These are phyloP conservation scores for Drosophila conformis DNA, from an alignment of 2,888 invertebrate genomes.

Conservation along the genomic window DNA sequence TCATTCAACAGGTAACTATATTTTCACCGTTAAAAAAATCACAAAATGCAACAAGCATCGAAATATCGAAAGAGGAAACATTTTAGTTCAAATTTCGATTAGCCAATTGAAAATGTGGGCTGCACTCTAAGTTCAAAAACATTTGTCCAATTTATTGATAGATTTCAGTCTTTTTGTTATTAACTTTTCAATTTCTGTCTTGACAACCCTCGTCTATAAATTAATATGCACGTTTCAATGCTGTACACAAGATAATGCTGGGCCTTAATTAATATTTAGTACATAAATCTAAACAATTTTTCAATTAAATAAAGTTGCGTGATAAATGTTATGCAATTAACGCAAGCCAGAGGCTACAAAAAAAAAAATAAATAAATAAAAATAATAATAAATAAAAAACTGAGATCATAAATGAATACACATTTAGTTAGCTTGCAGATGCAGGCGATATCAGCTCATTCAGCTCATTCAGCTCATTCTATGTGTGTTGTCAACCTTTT, in stretches of 20 bases:
- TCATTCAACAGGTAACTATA: slow-evolving; percentile 27
- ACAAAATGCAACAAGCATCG: neutral
- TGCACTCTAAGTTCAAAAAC: neutral
- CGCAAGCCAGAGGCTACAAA: slow-evolving; percentile 41
- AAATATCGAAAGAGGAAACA: neutral
- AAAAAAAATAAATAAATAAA: neutral
- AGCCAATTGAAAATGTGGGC: neutral
- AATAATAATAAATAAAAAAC: slow-evolving; percentile 8
- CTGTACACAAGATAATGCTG: slow-evolving; percentile 16
- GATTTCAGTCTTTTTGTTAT: neutral
- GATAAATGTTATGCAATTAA: slow-evolving; percentile 62
- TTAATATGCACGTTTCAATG: slow-evolving; percentile 30
- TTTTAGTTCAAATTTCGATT: neutral
- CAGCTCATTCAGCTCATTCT: neutral
- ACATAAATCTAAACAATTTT: slow-evolving; percentile 29
- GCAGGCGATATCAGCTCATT: neutral
- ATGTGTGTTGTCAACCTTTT: neutral
- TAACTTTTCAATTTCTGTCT: neutral
- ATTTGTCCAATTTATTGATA: neutral
- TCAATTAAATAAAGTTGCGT: slow-evolving; percentile 71
- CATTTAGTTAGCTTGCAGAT: neutral
- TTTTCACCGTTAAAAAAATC: neutral
- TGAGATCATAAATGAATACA: slow-evolving; percentile 23
- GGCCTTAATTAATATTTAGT: slow-evolving; percentile 55
- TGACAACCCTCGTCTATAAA: slow-evolving; percentile 1